phyloP scores from a whole-genome alignment of 2,113 vertebrate genomes.

The Chaenocephalus aceratus region DNA sequence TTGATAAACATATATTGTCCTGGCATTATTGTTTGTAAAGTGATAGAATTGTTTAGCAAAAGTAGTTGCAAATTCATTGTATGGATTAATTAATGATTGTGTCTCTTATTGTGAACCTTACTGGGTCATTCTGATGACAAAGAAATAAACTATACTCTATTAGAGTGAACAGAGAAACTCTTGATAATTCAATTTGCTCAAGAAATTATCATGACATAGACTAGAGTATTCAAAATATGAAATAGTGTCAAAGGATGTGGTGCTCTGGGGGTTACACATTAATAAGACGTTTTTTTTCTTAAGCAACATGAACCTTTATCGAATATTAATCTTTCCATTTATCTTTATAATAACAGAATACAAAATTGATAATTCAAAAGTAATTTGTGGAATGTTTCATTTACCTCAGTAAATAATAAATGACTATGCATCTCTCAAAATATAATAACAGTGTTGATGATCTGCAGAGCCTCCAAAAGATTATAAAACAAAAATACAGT shows the following conservation, averaged over 20 bases:
- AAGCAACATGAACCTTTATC: neutral
- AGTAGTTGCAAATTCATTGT: neutral
- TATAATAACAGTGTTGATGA: neutral
- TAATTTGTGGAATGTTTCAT: neutral
- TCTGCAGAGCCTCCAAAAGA: neutral
- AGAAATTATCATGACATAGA: neutral
- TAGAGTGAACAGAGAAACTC: neutral
- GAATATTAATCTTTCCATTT: neutral
- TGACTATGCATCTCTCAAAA: neutral
- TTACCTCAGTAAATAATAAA: neutral
- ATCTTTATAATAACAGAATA: neutral
- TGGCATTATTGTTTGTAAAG: neutral
- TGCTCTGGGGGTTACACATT: neutral
- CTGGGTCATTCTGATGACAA: neutral
- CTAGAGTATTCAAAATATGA: neutral
- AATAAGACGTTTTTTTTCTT: neutral
- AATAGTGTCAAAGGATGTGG: neutral
- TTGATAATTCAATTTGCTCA: neutral
- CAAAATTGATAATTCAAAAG: neutral
- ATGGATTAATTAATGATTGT: neutral
- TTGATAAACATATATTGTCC: neutral
- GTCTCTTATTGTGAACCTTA: neutral
- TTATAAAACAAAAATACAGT: neutral
- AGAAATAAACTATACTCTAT: neutral
- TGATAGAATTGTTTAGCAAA: neutral